Evolutionary conservation across 64 coral and sea anemone genomes (phyloP).

Genomic region (Anthopleura sola): DNA sequence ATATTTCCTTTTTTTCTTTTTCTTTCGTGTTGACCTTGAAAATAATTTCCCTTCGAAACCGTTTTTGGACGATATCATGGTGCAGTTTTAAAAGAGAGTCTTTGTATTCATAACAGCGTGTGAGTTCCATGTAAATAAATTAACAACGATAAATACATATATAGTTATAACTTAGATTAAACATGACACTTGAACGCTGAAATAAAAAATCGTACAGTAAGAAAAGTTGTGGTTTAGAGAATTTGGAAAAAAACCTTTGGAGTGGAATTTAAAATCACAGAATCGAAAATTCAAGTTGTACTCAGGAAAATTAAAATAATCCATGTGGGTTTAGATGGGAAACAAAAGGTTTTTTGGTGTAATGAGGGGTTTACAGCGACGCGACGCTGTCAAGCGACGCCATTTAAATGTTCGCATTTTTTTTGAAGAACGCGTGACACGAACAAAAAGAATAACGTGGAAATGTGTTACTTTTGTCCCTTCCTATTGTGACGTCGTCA

Average conservation of each 20-base stretch:
- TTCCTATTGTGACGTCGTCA: conserved; percentile 10
- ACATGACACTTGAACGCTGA: neutral
- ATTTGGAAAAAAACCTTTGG: too few relatives aligned
- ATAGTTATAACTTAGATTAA: neutral
- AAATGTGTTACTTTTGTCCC: conserved; percentile 44
- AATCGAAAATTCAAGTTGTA: neutral
- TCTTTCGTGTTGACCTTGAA: neutral
- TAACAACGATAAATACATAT: neutral
- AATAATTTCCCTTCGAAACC: neutral
- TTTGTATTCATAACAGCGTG: neutral
- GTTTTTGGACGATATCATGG: neutral
- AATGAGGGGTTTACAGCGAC: conserved; percentile 2
- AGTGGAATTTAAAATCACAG: too few relatives aligned
- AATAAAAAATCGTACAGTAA: neutral
- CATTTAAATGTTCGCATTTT: conserved; percentile 33
- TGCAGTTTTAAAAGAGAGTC: neutral
- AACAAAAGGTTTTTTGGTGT: neutral
- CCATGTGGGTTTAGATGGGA: neutral
- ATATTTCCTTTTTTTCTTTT: too few relatives aligned
- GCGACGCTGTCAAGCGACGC: conserved; percentile 36
- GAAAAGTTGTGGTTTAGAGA: neutral
- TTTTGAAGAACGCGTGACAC: conserved; percentile 21
- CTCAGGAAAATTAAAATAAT: neutral
- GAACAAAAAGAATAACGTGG: conserved; percentile 30
- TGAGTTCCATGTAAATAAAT: neutral